A percentile compares a stretch with the other conserved stretches of the same genome.
phyloP scores from a whole-genome alignment of 1,140 invertebrate species.

The Nomia melanderi region DNA sequence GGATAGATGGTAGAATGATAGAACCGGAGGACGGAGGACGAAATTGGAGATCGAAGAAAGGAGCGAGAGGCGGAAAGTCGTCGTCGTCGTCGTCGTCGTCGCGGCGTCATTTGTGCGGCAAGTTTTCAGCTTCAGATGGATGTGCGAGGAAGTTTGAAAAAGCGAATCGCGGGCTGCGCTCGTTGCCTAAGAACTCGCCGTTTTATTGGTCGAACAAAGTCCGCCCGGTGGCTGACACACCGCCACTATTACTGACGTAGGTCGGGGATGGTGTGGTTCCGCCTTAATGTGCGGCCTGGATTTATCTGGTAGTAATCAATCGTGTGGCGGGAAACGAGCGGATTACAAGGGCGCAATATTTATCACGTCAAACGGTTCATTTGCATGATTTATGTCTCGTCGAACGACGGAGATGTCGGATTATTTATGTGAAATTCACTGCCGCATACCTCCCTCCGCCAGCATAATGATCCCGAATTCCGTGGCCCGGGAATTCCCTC shows the following conservation, averaged over 20 bases:
- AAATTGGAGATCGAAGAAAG: slow-evolving; percentile 28
- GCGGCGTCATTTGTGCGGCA: slow-evolving; percentile 51
- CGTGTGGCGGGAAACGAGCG: slow-evolving; percentile 69
- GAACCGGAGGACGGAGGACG: neutral
- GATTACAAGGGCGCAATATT: slow-evolving; percentile 73
- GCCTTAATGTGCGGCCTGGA: slow-evolving; percentile 76
- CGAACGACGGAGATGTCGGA: slow-evolving; percentile 66
- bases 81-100: neutral
- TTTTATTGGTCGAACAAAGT: slow-evolving; percentile 74
- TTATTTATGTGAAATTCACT: slow-evolving; percentile 65
- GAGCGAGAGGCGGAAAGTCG: slow-evolving; percentile 46
- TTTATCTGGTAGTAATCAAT: slow-evolving; percentile 78
- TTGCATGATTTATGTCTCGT: slow-evolving; percentile 76
- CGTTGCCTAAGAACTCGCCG: slow-evolving; percentile 67
- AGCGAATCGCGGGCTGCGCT: slow-evolving; percentile 64
- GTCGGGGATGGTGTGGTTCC: slow-evolving; percentile 47
- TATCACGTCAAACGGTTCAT: slow-evolving; percentile 77
- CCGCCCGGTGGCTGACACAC: slow-evolving; percentile 45
- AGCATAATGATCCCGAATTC: slow-evolving; percentile 59
- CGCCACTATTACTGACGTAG: slow-evolving; percentile 25
- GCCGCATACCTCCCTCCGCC: slow-evolving; percentile 21
- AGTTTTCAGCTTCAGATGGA: slow-evolving; percentile 67
- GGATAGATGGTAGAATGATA: slow-evolving; percentile 54
- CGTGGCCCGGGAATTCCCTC: slow-evolving; percentile 50
- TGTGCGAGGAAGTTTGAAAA: slow-evolving; percentile 70